Evolutionary conservation across 2,113 vertebrate genomes (phyloP).

Genomic region (Dolichotis patagonum): DNA sequence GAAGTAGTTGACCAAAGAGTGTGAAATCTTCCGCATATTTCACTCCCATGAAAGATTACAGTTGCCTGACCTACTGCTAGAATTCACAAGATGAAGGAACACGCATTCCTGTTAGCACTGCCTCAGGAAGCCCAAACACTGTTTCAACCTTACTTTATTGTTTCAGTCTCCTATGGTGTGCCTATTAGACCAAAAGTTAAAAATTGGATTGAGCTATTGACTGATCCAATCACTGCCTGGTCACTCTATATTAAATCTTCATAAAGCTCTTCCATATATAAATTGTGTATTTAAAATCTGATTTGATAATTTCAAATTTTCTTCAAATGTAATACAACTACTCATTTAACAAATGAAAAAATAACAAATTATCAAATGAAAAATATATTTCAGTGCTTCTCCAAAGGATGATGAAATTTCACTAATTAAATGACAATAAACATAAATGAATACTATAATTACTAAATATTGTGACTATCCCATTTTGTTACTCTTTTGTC

Average conservation of each 20-base stretch:
- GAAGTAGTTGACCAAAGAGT: neutral
- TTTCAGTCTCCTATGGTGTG: neutral
- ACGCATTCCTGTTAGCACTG: accelerated
- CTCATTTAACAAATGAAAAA: neutral
- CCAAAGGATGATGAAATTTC: neutral
- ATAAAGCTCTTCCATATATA: neutral
- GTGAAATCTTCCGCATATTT: neutral
- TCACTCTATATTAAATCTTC: neutral
- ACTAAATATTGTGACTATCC: neutral
- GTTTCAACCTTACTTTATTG: too few relatives aligned
- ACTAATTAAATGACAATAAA: too few relatives aligned
- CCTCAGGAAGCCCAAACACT: neutral
- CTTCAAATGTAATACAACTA: neutral
- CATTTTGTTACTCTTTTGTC: neutral
- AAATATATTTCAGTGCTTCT: neutral
- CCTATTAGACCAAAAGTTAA: neutral
- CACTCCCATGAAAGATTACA: too few relatives aligned
- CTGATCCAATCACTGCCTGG: neutral
- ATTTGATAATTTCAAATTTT: neutral
- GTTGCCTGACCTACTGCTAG: neutral
- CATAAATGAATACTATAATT: too few relatives aligned
- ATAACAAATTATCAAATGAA: neutral
- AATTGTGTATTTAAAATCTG: neutral
- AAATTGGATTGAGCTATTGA: neutral
- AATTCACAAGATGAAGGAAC: neutral